Evolutionary conservation across 1,140 invertebrate genomes (phyloP).

Genomic region (Bursaphelenchus mucronatus): DNA sequence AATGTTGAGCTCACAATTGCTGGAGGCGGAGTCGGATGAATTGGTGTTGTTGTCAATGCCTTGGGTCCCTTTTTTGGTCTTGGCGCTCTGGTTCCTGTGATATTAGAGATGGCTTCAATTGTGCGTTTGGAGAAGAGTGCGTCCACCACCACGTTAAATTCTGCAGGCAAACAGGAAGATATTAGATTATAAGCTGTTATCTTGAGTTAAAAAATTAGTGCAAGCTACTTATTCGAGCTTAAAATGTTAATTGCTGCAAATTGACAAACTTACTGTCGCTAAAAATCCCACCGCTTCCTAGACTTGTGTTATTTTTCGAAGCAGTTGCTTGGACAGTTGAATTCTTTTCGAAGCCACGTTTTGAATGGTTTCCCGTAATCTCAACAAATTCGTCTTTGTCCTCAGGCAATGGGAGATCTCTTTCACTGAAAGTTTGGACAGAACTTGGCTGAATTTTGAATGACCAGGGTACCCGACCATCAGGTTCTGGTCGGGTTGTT

Average conservation of each 20-base stretch:
- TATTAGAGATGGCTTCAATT: constrained; percentile 30
- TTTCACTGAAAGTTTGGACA: constrained; percentile 2
- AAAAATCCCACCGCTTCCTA: constrained; percentile 25
- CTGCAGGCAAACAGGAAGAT: constrained; percentile 18
- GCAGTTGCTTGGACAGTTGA: not conserved
- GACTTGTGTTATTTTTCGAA: not conserved
- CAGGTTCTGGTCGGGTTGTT: constrained; percentile 12
- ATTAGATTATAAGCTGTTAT: constrained; percentile 3
- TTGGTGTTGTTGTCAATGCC: not conserved
- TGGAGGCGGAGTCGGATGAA: not conserved
- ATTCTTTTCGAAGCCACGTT: not conserved
- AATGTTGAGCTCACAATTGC: not conserved
- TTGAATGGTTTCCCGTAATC: not conserved
- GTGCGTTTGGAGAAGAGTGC: constrained; percentile 30
- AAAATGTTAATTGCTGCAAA: constrained; percentile 11
- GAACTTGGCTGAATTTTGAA: constrained; percentile 17
- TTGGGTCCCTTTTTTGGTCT: constrained; percentile 3
- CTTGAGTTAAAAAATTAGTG: constrained; percentile 8
- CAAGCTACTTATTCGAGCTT: not conserved
- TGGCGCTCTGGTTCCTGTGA: constrained; percentile 27
- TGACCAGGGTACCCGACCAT: constrained; percentile 7
- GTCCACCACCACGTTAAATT: constrained; percentile 37
- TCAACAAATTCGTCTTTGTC: not conserved
- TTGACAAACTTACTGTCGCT: constrained; percentile 20
- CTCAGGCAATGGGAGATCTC: constrained; percentile 8